Base-by-base conservation (phyloP, 1,140 invertebrate species). In the Limonius californicus region DNA sequence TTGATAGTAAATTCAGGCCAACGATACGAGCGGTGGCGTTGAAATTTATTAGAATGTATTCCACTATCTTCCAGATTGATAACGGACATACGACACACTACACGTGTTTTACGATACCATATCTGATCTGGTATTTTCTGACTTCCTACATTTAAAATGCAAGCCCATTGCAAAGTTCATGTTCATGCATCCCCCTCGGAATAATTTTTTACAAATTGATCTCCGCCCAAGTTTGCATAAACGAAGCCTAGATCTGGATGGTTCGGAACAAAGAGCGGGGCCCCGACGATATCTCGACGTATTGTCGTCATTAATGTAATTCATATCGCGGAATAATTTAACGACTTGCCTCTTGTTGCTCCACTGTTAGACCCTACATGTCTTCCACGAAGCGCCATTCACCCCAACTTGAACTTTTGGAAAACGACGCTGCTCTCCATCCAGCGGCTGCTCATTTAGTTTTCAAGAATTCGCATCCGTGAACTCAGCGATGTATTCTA, bases 271-370 rank as follows among this genome's bases (percentile, higher is more conserved):
- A 39, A 39, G 35, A 39, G 8, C 35, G 35, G n/a, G n/a, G 35
- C n/a, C 23, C 15, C 3, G 2, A 15, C 32, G 16, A 16, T 27
- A 20, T 42, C 42, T 21, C 30, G 19, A 12, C 23, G 19, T 30
- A 63, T 68, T 65, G 66, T 68, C 54, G 57, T 64, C 66, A 68
- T 68, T 68, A 68, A 68, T 68, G 64, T 54, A 68, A 65, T 59
- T 68, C 66, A 68, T 68, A 65, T 65, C 54, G 58, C 57, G 66
- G 66, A 68, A 68, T 64, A 68, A 68, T 68, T 68, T 68, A 68
- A 68, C 61, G 66, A 61, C 47, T 60, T 54, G 58, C 27, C 53
- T 55, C 53, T 55, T 55, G 45, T 50, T 50, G 45, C 14, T 50
- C 16, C n/a, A 16, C 14, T 19, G 7, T 19, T 18, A 50, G 45